Conservation (phyloP, 2,113 vertebrate genomes). For the Hydrolagus affinis region DNA sequence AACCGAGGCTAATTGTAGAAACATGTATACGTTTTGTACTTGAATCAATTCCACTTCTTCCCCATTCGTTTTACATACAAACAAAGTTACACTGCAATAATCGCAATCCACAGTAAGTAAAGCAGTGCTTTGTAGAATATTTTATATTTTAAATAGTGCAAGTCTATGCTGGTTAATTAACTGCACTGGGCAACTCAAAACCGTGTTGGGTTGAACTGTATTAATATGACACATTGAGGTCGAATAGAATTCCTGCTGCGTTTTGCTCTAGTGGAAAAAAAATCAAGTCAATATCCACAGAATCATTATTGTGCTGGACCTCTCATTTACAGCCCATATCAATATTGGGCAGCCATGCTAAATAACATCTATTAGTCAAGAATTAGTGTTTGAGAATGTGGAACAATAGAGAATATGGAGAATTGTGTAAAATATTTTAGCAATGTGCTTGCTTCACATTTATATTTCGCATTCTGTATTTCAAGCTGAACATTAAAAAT, state of each 20-base stretch:
- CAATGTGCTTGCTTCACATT: neutral
- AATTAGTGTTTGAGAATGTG: neutral
- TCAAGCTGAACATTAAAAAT: neutral
- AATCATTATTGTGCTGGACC: conserved; percentile 46
- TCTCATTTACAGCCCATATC: neutral
- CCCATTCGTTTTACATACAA: neutral
- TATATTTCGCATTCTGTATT: neutral
- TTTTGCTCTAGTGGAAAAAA: conserved; percentile 72
- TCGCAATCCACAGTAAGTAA: conserved; percentile 50
- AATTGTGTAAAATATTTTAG: too few species aligned
- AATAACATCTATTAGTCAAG: conserved; percentile 1
- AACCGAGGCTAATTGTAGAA: neutral
- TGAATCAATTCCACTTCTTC: neutral
- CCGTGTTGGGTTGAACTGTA: conserved; percentile 72
- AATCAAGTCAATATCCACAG: conserved; percentile 77
- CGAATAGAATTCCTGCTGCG: conserved; percentile 77
- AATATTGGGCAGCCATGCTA: neutral
- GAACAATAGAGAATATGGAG: neutral
- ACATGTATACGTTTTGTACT: neutral
- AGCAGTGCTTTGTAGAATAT: conserved; percentile 75
- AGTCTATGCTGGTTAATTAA: conserved; percentile 99
- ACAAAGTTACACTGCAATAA: conserved; percentile 52
- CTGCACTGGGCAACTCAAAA: conserved; percentile 78
- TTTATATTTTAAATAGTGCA: conserved; percentile 91
- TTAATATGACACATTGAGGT: conserved; percentile 97